Conservation (phyloP, 2,797 vertebrate genomes). For the Leptoclinus maculatus region DNA sequence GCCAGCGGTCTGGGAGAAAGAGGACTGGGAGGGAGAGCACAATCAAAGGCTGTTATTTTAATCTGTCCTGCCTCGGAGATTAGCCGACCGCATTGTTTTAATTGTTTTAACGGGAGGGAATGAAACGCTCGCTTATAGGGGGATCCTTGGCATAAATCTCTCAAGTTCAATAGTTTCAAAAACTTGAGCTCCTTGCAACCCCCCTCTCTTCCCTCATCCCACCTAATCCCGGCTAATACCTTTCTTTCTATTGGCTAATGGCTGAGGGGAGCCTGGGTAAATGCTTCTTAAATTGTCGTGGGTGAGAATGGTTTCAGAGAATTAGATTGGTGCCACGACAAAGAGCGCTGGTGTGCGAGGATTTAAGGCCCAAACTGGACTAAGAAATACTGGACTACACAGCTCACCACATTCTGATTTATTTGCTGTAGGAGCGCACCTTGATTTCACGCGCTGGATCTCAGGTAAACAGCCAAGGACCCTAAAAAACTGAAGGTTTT, state of each 20-base stretch:
- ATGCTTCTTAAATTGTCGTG: slow-evolving; percentile 87
- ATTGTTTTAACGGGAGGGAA: slow-evolving; percentile 87
- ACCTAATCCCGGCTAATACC: slow-evolving; percentile 88
- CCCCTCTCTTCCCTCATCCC: slow-evolving; percentile 82
- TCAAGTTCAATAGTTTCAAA: slow-evolving; percentile 90
- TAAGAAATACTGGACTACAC: slow-evolving; percentile 37
- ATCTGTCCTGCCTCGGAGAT: slow-evolving; percentile 86
- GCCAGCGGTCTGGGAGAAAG: slow-evolving; percentile 73
- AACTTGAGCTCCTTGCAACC: slow-evolving; percentile 82
- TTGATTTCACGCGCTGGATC: slow-evolving; percentile 12
- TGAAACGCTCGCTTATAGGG: slow-evolving; percentile 80
- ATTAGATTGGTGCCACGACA: slow-evolving; percentile 64
- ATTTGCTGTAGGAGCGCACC: slow-evolving; percentile 47
- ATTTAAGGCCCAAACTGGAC: slow-evolving; percentile 42
- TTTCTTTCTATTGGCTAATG: slow-evolving; percentile 88
- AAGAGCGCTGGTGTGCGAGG: slow-evolving; percentile 49
- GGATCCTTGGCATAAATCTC: slow-evolving; percentile 85
- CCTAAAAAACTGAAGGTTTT: neutral
- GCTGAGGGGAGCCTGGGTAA: slow-evolving; percentile 84
- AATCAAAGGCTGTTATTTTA: slow-evolving; percentile 87
- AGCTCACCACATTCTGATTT: neutral
- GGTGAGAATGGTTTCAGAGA: slow-evolving; percentile 78
- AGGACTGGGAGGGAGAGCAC: slow-evolving; percentile 73
- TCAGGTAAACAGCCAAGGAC: slow-evolving; percentile 55
- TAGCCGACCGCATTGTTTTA: slow-evolving; percentile 87